These are phyloP conservation scores for Gonatopus flavifemur DNA, from an alignment of 1,140 invertebrate species.

Conservation along the genomic window DNA sequence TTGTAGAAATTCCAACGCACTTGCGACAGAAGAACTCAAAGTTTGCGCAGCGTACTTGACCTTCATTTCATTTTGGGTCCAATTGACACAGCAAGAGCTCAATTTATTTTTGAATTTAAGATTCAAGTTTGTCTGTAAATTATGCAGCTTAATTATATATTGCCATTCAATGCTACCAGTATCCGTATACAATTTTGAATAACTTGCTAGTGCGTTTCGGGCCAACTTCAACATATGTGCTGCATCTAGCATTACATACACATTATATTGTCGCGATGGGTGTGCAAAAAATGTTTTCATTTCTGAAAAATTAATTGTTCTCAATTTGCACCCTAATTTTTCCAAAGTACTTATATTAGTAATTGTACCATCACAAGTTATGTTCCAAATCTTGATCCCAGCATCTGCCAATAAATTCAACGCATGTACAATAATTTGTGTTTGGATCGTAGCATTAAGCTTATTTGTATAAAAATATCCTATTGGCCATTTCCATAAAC, in stretches of 20 bases:
- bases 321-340: background rate
- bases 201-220: constrained; percentile 2
- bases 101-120: constrained; percentile 7
- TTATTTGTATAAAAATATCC: constrained; percentile 2
- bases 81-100: background rate
- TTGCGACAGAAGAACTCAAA: too few relatives aligned
- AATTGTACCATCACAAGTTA: background rate
- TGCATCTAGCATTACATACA: constrained; percentile 6
- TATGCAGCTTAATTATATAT: background rate
- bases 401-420: background rate
- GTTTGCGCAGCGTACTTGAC: background rate
- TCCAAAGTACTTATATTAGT: background rate
- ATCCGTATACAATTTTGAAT: background rate
- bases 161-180: background rate
- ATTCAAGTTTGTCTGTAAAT: background rate
- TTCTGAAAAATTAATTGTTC: background rate
- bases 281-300: constrained; percentile 5
- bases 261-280: background rate
- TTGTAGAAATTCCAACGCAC: too few relatives aligned
- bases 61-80: background rate
- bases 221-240: constrained; percentile 10
- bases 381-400: background rate
- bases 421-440: background rate
- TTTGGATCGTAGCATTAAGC: background rate
- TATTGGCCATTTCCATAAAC: constrained; percentile 2